These are phyloP conservation scores for Acinonyx jubatus DNA, from an alignment of 2,113 vertebrate genomes.

Conservation along the genomic window DNA sequence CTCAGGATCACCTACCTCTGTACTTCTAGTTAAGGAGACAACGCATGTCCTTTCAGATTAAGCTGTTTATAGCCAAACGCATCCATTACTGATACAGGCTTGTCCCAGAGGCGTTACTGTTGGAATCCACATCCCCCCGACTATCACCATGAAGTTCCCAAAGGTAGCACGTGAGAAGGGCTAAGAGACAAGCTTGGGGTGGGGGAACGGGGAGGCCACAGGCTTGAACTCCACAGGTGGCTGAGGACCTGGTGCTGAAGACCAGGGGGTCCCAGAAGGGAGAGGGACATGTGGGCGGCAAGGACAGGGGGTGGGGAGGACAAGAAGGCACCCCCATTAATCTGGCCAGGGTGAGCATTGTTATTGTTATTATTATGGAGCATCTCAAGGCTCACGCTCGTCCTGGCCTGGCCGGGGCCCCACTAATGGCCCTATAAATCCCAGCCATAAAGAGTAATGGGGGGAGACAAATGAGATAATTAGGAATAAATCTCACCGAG, in stretches of 20 bases:
- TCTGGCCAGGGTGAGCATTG: slow-evolving; percentile 76
- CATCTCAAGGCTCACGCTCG: slow-evolving; percentile 82
- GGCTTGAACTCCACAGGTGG: not conserved
- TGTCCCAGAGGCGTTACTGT: not conserved
- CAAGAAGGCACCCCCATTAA: slow-evolving; percentile 72
- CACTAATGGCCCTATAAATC: slow-evolving; percentile 99
- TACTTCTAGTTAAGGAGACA: not conserved
- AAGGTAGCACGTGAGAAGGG: not conserved
- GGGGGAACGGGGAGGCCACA: not conserved
- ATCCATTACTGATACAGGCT: not conserved
- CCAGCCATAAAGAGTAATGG: slow-evolving; percentile 99
- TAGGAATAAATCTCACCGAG: slow-evolving; percentile 99
- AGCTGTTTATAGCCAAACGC: not conserved
- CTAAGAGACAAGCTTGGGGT: not conserved
- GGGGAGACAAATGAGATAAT: slow-evolving; percentile 99
- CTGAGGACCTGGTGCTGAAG: not conserved
- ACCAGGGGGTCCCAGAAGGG: not conserved
- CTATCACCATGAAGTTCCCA: not conserved
- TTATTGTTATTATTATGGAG: slow-evolving; percentile 88
- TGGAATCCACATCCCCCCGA: accelerated
- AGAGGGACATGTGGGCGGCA: not conserved
- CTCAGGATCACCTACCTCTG: not conserved
- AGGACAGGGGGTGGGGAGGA: slow-evolving; percentile 18
- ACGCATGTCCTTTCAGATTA: not conserved
- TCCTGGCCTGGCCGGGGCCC: slow-evolving; percentile 76